Evolutionary conservation across 2,113 vertebrate genomes (phyloP).

Genomic region (Ceyx cyanopectus): DNA sequence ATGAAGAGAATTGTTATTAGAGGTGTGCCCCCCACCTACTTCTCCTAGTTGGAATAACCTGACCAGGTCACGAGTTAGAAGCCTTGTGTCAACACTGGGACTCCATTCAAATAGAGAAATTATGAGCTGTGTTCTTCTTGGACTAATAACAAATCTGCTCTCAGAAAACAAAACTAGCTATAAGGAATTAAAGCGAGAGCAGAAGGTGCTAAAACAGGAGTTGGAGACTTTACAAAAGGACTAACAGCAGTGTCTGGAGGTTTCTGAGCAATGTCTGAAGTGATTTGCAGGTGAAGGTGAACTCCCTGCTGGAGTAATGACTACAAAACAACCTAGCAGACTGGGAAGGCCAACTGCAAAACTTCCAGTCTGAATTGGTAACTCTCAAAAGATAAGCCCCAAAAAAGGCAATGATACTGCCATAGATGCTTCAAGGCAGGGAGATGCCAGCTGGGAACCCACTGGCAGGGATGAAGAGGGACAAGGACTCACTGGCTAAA

Average conservation of each 20-base stretch:
- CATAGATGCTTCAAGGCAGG: background rate
- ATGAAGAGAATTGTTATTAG: background rate
- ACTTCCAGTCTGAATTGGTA: background rate
- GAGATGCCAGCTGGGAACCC: background rate
- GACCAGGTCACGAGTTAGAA: background rate
- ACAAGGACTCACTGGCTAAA: background rate
- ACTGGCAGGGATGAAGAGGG: background rate
- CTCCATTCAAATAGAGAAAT: background rate
- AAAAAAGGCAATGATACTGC: background rate
- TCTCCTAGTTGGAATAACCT: conserved; percentile 12
- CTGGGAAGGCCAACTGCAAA: background rate
- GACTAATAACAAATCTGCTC: background rate
- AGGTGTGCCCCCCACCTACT: background rate
- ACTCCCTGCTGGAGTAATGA: conserved; percentile 5
- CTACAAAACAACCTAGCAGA: conserved; percentile 2
- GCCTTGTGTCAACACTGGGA: background rate
- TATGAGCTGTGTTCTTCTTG: background rate
- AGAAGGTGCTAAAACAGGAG: conserved; percentile 27
- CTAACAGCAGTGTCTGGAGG: conserved; percentile 42
- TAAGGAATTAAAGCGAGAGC: conserved; percentile 53
- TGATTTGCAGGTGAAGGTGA: conserved; percentile 34
- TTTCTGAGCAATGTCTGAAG: conserved; percentile 34
- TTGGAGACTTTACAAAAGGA: conserved; percentile 61
- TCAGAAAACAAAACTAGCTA: conserved; percentile 33
- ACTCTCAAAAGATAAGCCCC: background rate